Conservation (phyloP, 2,888 invertebrate genomes). For the Leptinotarsa juncta region DNA sequence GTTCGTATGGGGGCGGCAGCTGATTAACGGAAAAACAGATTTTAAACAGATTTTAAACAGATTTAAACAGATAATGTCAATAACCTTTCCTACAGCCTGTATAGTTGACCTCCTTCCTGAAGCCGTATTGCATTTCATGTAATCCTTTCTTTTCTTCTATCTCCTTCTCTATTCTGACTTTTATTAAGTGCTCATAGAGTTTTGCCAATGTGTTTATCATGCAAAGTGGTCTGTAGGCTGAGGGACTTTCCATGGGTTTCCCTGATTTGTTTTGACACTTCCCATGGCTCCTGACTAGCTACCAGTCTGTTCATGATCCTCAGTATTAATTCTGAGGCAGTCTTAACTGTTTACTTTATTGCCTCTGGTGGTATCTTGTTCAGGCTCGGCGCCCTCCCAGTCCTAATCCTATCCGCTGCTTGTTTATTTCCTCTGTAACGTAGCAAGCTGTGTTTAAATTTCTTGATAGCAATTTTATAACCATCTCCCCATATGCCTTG, state of each 20-base stretch:
- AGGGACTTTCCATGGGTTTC: background rate
- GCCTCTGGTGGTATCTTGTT: constrained; percentile 1
- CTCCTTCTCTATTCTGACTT: constrained; percentile 22
- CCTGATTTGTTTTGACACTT: constrained; percentile 20
- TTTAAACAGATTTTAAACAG: no score
- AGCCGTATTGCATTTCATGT: constrained; percentile 30
- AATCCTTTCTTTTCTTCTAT: constrained; percentile 19
- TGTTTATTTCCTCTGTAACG: constrained; percentile 5
- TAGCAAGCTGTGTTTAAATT: background rate
- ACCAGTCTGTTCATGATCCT: constrained; percentile 10
- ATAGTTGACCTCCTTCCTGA: constrained; percentile 28
- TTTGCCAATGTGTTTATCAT: constrained; percentile 22
- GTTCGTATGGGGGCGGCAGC: no score
- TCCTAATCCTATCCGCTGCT: constrained; percentile 25
- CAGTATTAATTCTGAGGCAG: background rate
- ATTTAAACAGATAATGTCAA: no score
- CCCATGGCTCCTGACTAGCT: constrained; percentile 5
- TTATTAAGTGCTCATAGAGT: constrained; percentile 19
- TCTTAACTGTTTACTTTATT: background rate
- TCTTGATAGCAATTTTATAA: constrained; percentile 26
- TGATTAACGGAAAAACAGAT: no score
- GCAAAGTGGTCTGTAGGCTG: constrained; percentile 29
- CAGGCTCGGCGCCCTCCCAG: background rate
- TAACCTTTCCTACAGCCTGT: constrained; percentile 20
- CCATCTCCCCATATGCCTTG: constrained; percentile 33